Evolutionary conservation across 2,797 vertebrate genomes (phyloP).

Genomic region (Parotocinclus haroldoi): DNA sequence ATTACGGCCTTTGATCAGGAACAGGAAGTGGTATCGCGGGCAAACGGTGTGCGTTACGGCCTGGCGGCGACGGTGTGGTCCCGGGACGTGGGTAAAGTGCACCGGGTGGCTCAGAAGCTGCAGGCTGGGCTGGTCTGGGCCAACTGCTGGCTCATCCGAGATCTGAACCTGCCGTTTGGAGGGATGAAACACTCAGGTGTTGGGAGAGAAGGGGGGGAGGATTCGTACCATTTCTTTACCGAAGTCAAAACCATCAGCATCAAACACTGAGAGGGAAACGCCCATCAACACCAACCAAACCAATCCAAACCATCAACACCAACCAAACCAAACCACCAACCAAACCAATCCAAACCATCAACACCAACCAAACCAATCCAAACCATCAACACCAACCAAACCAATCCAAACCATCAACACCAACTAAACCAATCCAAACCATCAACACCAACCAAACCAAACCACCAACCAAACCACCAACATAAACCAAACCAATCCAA

Average conservation of each 20-base stretch:
- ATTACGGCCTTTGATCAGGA: constrained; percentile 85
- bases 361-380: no score
- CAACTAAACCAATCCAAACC: no score
- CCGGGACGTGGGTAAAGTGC: constrained; percentile 76
- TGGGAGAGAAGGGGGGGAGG: constrained; percentile 89
- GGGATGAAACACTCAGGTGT: constrained; percentile 94
- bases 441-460: no score
- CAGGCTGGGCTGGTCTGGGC: constrained; percentile 91
- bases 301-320: no score
- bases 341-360: no score
- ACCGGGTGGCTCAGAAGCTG: constrained; percentile 80
- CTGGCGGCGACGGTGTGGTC: constrained; percentile 90
- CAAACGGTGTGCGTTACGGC: constrained; percentile 85
- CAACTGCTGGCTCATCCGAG: constrained; percentile 95
- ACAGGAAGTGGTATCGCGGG: constrained; percentile 84
- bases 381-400: no score
- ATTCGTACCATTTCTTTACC: constrained; percentile 94
- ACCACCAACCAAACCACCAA: no score
- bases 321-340: no score
- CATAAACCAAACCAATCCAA: no score
- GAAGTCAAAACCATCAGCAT: constrained; percentile 90
- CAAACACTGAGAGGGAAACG: constrained; percentile 75
- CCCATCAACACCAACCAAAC: no score
- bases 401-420: no score
- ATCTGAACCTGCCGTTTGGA: constrained; percentile 94